phyloP scores from a whole-genome alignment of 2,113 vertebrate species.

The Aphelocoma coerulescens region DNA sequence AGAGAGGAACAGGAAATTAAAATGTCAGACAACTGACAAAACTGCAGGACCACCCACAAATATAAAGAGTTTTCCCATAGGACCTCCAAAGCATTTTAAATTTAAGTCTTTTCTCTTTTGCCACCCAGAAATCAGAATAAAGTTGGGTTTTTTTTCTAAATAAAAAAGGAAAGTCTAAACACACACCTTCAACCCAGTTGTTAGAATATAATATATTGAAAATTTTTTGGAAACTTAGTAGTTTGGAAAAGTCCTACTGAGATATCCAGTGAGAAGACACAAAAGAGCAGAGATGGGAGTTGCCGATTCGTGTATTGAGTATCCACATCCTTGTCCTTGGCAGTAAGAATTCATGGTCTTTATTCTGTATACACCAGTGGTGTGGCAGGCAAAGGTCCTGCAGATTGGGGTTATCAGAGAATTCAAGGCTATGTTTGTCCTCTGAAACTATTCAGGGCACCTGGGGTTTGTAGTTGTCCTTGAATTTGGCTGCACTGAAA shows the following conservation, averaged over 20 bases:
- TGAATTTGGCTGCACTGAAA: neutral
- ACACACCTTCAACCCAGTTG: neutral
- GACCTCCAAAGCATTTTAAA: neutral
- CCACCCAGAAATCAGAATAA: neutral
- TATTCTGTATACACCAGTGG: neutral
- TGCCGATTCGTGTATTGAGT: neutral
- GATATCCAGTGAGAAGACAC: neutral
- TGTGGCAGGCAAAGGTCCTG: neutral
- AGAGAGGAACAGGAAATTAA: slow-evolving; percentile 73
- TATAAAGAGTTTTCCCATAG: neutral
- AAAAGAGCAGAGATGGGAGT: neutral
- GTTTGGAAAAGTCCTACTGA: neutral
- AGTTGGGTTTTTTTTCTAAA: neutral
- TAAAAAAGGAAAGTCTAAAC: neutral
- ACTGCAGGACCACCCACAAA: slow-evolving; percentile 48
- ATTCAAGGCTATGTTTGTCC: neutral
- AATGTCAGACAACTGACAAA: slow-evolving; percentile 62
- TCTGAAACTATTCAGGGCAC: neutral
- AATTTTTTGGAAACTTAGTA: neutral
- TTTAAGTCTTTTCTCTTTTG: neutral
- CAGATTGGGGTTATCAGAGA: neutral
- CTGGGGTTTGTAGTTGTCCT: neutral
- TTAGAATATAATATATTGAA: neutral
- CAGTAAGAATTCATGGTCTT: neutral
- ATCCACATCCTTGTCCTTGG: neutral